Evolutionary conservation across 2,888 invertebrate species (phyloP).

Genomic region (Cerastoderma edule): DNA sequence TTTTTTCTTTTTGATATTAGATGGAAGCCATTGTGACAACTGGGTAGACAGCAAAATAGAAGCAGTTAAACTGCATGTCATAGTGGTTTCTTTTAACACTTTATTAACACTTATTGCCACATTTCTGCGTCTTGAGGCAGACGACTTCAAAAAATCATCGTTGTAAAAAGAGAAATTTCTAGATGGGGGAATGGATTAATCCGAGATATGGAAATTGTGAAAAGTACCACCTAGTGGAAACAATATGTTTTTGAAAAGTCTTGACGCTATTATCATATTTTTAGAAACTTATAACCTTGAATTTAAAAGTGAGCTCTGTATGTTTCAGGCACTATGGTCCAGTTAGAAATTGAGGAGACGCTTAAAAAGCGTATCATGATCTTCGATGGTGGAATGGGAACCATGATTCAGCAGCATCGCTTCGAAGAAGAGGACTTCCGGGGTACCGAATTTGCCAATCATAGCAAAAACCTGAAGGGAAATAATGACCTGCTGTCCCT

Average conservation of each 20-base stretch:
- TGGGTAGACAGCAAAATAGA: no score
- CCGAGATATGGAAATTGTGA: no score
- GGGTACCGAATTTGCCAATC: constrained; percentile 83
- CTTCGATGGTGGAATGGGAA: constrained; percentile 87
- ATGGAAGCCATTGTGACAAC: no score
- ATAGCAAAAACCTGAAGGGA: constrained; percentile 85
- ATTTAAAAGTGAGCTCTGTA: background rate
- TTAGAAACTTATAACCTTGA: background rate
- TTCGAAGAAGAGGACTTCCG: constrained; percentile 86
- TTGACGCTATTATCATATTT: background rate
- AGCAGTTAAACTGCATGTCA: no score
- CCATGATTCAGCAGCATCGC: constrained; percentile 86
- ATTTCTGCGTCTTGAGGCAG: background rate
- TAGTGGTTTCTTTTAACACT: no score
- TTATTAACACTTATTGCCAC: no score
- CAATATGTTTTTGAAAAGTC: background rate
- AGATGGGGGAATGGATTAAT: no score
- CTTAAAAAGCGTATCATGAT: constrained; percentile 84
- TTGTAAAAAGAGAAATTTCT: constrained; percentile 2
- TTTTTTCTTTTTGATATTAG: no score
- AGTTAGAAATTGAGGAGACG: constrained; percentile 53
- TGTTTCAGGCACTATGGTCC: constrained; percentile 20
- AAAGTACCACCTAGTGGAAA: background rate
- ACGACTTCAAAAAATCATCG: background rate
- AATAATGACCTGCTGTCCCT: constrained; percentile 86